Percentiles rank a stretch among this genome's conserved stretches.
These are phyloP conservation scores for Pararge aegeria DNA, from an alignment of 1,140 invertebrate genomes.

Conservation along the genomic window DNA sequence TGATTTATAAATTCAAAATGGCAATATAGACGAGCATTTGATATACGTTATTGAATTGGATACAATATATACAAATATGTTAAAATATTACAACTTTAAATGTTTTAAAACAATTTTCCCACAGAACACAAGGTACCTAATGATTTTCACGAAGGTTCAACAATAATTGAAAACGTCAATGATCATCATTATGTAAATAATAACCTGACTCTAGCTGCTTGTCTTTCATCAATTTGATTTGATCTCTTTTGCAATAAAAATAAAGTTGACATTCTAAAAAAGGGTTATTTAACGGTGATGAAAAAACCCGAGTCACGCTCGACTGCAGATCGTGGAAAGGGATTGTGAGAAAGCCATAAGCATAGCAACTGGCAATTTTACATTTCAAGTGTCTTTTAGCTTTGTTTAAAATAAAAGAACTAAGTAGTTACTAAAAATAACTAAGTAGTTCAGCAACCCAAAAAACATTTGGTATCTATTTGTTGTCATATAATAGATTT, in stretches of 20 bases:
- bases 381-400: background rate
- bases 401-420: background rate
- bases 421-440: background rate
- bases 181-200: conserved; percentile 26
- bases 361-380: conserved; percentile 8
- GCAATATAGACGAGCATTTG: background rate
- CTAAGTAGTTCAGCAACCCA: background rate
- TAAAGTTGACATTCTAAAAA: conserved; percentile 28
- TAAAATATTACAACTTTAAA: no score
- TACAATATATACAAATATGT: no score
- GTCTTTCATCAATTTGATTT: conserved; percentile 17
- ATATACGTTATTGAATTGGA: no score
- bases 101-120: no score
- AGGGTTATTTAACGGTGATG: conserved; percentile 27
- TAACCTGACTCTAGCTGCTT: conserved; percentile 13
- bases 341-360: conserved; percentile 23
- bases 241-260: conserved; percentile 12
- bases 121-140: background rate
- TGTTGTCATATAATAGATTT: no score
- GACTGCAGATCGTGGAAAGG: conserved; percentile 39
- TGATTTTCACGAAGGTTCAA: conserved; percentile 1
- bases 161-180: conserved; percentile 5
- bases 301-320: conserved; percentile 54
- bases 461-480: no score
- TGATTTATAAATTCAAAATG: background rate